These are phyloP conservation scores for Nymphalis polychloros DNA, from an alignment of 2,888 invertebrate species.

Conservation along the genomic window DNA sequence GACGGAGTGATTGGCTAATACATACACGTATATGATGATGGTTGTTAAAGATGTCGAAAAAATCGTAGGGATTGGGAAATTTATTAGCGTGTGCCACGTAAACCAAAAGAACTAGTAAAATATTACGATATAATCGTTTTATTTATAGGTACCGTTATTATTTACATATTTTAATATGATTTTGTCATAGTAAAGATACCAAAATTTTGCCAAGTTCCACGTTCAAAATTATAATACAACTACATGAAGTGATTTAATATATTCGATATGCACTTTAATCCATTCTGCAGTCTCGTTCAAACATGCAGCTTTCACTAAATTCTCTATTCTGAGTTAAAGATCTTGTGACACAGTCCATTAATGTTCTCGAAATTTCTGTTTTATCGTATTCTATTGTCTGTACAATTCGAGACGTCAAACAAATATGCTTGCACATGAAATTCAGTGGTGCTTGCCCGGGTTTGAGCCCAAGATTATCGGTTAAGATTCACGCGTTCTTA, in stretches of 20 bases:
- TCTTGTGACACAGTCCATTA: background rate
- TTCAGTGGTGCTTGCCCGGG: too few species aligned
- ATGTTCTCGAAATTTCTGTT: conserved; percentile 1
- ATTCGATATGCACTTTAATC: background rate
- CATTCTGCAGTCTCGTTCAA: background rate
- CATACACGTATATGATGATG: too few species aligned
- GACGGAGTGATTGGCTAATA: too few species aligned
- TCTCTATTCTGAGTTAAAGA: background rate
- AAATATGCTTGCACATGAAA: too few species aligned
- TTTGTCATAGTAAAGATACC: too few species aligned
- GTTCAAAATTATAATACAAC: background rate
- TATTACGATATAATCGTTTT: background rate
- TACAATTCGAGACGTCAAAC: too few species aligned
- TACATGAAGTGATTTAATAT: conserved; percentile 2
- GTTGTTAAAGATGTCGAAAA: too few species aligned
- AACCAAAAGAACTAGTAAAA: background rate
- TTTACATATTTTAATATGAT: too few species aligned
- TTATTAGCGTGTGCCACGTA: background rate
- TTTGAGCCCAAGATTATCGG: too few species aligned
- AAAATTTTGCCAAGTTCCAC: background rate
- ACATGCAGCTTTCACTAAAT: conserved; percentile 6
- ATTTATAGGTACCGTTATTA: too few species aligned
- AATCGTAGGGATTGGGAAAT: background rate
- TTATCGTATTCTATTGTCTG: background rate
- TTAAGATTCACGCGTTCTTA: too few species aligned